A percentile compares a stretch with the other conserved stretches of the same genome.
Conservation (phyloP, 2,797 vertebrate species). For the Tapirus indicus region DNA sequence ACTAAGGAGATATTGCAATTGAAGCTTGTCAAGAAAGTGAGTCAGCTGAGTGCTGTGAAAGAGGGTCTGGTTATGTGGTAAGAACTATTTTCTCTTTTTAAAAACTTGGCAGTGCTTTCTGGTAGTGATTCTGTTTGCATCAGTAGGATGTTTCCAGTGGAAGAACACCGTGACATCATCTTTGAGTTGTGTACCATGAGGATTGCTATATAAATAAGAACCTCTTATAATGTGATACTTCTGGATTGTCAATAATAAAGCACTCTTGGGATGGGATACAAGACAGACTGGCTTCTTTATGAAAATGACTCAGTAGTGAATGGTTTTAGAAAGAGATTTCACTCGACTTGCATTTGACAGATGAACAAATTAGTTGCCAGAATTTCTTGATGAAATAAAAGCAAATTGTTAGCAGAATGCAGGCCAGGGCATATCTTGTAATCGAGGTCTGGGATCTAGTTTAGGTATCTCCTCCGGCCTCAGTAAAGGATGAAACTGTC, state of each 20-base stretch:
- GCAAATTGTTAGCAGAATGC: background rate
- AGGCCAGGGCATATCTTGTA: background rate
- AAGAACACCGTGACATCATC: background rate
- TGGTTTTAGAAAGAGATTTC: background rate
- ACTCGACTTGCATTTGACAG: conserved; percentile 37
- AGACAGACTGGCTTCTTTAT: background rate
- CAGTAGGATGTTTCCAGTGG: background rate
- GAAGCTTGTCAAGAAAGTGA: background rate
- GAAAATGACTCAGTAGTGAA: background rate
- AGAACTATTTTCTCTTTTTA: background rate
- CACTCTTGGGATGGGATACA: background rate
- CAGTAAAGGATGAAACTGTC: background rate
- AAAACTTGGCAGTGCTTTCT: background rate
- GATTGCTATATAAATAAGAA: conserved; percentile 1
- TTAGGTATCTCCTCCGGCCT: background rate
- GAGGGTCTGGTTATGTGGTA: background rate
- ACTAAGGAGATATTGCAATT: background rate
- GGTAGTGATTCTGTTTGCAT: background rate
- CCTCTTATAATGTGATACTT: background rate
- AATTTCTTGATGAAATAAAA: conserved; percentile 22
- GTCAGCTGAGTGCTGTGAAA: background rate
- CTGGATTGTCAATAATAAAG: background rate
- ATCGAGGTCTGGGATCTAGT: background rate
- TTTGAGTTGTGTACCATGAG: background rate
- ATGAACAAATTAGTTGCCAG: background rate